Evolutionary conservation across 2,888 invertebrate genomes (phyloP), one percentile per base, ranked within the genome.

Genomic region (Bimastos eiseni): DNA sequence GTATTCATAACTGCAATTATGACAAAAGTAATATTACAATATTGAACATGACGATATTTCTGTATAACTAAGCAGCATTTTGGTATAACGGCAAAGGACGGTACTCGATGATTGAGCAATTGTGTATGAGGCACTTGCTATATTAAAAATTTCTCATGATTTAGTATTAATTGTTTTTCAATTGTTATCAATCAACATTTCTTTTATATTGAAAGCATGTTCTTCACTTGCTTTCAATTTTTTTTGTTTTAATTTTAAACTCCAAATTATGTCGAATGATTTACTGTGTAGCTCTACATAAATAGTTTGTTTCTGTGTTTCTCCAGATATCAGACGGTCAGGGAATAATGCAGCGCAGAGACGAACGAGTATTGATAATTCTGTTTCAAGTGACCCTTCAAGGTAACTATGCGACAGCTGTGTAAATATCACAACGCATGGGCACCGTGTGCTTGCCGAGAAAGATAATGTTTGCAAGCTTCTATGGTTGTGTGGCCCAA

Each of bases 301-400:
- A 70, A 70, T 70, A 11, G 8, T n/a, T 70, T 70, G 8, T 11
- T 30, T 33, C 11, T 34, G 34, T 84, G 34, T 86, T 49, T 49
- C 37, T 86, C 19, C 37, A 86, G 86, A 86, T 5, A 24, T 36
- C 30, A 86, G 37, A 86, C 3, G 37, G 86, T 36, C 37, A 36
- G 86, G 86, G n/a, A 86, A 86, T 86, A 86, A 86, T 86, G 21
- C 86, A 36, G 34, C 36, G 21, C 86, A 86, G 86, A 86, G 86
- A 15, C 86, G 86, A 86, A 86, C 86, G 17, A 86, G 86, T 86
- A 6, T 86, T 11, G 86, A 86, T 37, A 86, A 86, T 86, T 86
- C 36, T 86, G 36, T 37, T 86, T 37, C 34, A 34, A 86, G 21
- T 36, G 86, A 86, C 34, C 21, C 86, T 36, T 86, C 86, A 36